Base-by-base conservation (phyloP, 2,113 vertebrate genomes). In the Tetrao urogallus region DNA sequence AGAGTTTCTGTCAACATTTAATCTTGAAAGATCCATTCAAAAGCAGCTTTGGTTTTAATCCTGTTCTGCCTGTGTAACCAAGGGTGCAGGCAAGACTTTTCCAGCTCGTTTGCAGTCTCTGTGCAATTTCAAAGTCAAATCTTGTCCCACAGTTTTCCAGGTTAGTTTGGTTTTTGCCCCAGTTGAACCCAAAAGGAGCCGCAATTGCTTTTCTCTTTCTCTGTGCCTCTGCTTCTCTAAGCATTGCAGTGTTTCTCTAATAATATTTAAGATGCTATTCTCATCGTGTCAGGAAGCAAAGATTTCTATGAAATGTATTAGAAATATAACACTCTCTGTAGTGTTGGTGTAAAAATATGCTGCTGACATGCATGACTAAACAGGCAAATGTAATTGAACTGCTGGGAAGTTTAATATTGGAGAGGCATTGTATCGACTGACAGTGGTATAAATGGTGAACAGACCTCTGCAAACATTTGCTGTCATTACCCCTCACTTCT, bases 401-500 rank as follows among this genome's bases (percentile, higher is more conserved):
- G 71, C 82, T 88, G 81, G 78, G 74, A 82, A 67, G 60, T 89
- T 96, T 82, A 92, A 92, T 91, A 91, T 64, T 92, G 84, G 74
- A 81, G 90, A 64, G 64, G 6, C 47, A 80, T 80, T 69, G 83
- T 72, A 82, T 70, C 80, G 94, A 92, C 87, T 91, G 94, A 89
- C 83, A 87, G 75, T 27, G 50, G 69, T 75, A 90, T 80, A 66
- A 91, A 93, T 81, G 87, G 75, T 4, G 13, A 82, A 12, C n/a
- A 75, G 80, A 70, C 42, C 75, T 88, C 71, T 85, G 75, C 87
- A 93, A 95, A 83, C 54, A 78, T 73, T 75, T 88, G 11, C 32
- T 92, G 81, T 64, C 48, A 50, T 82, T 82, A 54, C 84, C 76
- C 38, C 61, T 82, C 24, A 42, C 71, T 67, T 28, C 56, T 63